A percentile compares a stretch with the other conserved stretches of the same genome.
phyloP scores from a whole-genome alignment of 2,888 invertebrate species.

The Carabus problematicus region DNA sequence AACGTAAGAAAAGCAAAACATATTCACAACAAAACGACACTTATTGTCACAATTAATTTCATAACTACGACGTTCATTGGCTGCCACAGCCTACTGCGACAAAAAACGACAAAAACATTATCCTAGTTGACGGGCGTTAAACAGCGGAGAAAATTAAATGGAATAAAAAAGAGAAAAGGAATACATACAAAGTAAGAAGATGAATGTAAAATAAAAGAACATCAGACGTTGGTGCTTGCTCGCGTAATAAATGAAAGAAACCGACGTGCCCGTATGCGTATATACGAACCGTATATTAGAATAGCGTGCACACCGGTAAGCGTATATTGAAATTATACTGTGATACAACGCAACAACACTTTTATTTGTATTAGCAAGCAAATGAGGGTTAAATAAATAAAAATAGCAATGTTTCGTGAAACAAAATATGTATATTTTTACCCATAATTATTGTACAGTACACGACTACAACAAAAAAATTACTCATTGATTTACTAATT shows the following conservation, averaged over 20 bases:
- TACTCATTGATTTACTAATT: slow-evolving; percentile 22
- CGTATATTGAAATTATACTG: slow-evolving; percentile 11
- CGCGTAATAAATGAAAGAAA: slow-evolving; percentile 36
- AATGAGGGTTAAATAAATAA: background rate
- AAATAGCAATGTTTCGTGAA: slow-evolving; percentile 27
- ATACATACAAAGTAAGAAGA: background rate
- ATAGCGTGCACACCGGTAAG: background rate
- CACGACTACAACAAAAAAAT: slow-evolving; percentile 27
- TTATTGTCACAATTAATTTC: slow-evolving; percentile 33
- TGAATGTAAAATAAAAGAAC: slow-evolving; percentile 31
- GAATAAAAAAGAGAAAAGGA: slow-evolving; percentile 26
- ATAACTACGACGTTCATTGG: slow-evolving; percentile 32
- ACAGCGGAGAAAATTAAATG: slow-evolving; percentile 34
- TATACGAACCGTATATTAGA: slow-evolving; percentile 1
- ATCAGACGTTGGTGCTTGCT: slow-evolving; percentile 4
- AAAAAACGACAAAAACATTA: slow-evolving; percentile 27
- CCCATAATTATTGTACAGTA: slow-evolving; percentile 36
- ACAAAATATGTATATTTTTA: slow-evolving; percentile 40
- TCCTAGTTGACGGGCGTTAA: slow-evolving; percentile 36
- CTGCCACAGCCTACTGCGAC: background rate
- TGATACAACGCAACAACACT: background rate
- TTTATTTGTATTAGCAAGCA: background rate
- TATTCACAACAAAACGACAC: slow-evolving; percentile 5
- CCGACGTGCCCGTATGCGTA: slow-evolving; percentile 12
- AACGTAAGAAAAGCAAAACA: slow-evolving; percentile 18